These are phyloP conservation scores for Tenebrio molitor DNA, from an alignment of 1,140 invertebrate genomes.

Conservation along the genomic window DNA sequence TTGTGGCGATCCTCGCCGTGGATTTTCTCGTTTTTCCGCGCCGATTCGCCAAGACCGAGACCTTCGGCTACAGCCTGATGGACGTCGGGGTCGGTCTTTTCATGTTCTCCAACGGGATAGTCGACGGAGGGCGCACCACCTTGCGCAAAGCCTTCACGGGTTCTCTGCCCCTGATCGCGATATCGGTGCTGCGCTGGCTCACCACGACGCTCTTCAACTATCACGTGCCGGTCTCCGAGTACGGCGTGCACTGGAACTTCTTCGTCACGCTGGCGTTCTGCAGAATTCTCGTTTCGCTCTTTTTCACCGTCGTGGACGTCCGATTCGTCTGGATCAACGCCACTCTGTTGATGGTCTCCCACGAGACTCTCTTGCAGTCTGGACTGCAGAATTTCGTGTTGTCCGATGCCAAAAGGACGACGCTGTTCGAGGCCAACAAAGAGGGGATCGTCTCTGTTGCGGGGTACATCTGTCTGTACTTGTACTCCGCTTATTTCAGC, in stretches of 20 bases:
- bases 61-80: constrained; percentile 92
- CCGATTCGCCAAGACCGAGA: constrained; percentile 88
- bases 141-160: constrained; percentile 66
- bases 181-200: constrained; percentile 81
- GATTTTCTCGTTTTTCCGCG: constrained; percentile 92
- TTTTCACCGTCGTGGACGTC: constrained; percentile 69
- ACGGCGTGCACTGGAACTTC: constrained; percentile 98
- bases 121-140: constrained; percentile 71
- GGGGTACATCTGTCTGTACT: constrained; percentile 88
- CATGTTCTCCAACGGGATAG: constrained; percentile 88
- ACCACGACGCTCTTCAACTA: constrained; percentile 81
- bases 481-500: constrained; percentile 80
- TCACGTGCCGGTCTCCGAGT: constrained; percentile 90
- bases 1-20: constrained; percentile 90
- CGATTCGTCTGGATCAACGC: constrained; percentile 62
- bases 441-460: constrained; percentile 89
- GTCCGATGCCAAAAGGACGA: constrained; percentile 70
- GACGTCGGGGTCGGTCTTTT: constrained; percentile 94
- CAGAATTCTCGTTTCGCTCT: constrained; percentile 78
- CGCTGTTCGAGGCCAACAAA: constrained; percentile 86
- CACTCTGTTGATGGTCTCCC: constrained; percentile 71
- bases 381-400: constrained; percentile 83
- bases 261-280: constrained; percentile 91
- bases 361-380: constrained; percentile 78
- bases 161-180: constrained; percentile 71